Base-by-base conservation (phyloP, 2,888 invertebrate genomes). In the Atethmia centrago region DNA sequence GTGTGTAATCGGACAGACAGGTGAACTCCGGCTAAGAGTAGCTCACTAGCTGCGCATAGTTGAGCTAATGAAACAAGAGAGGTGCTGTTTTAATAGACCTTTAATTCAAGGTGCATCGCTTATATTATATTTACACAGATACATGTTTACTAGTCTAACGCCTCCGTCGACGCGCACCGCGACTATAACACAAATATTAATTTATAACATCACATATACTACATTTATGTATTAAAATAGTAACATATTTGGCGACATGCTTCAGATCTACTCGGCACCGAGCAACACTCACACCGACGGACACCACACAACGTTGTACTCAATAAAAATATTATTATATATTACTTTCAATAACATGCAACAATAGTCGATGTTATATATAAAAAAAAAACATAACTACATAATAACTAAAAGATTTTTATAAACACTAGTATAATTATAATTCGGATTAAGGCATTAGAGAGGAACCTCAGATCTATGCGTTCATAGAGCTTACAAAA, bases 61-160 rank as follows among this genome's bases (percentile, higher is more conserved):
- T 0, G 28, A 53, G 45, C n/a, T 10, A 83, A 74, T 71, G 45
- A 83, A 83, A 86, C 82, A 69, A 68, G 19, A 40, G 51, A 53
- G 12, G 31, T 55, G 66, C n/a, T 67, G 71, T 77, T 86, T 80
- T 76, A 72, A 72, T 83, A 79, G 82, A 86, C 87, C 90, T 91
- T 93, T 93, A 92, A 93, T 92, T 91, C 74, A 91, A 91, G 89
- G 90, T 91, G 91, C 93, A 84, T 87, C 69, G 71, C 86, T 87
- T 88, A 87, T 53, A 69, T 89, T 81, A 91, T 94, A 94, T 95
- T 92, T 95, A 95, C 94, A 94, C 82, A 89, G 87, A 89, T 87
- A 89, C 83, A 87, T 88, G 86, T 85, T 79, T 74, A 78, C 80
- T 87, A 85, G 71, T 71, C 74, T 78, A 85, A 56, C 72, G 74